Percentiles rank a stretch among this genome's conserved stretches.
phyloP scores from a whole-genome alignment of 1,140 invertebrate species.

The Polypedilum vanderplanki region DNA sequence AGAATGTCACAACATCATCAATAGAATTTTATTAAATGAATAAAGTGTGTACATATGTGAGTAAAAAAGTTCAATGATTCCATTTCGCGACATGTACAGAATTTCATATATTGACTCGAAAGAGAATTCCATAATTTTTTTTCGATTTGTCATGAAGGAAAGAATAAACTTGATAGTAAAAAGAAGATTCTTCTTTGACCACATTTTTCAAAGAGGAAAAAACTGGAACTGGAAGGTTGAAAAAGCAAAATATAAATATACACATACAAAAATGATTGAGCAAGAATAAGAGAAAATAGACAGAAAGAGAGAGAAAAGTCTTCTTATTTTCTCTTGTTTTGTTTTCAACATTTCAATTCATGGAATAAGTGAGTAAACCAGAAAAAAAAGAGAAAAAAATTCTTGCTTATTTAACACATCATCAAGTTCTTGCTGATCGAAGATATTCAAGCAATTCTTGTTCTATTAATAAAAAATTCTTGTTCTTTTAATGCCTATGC shows the following conservation, averaged over 20 bases:
- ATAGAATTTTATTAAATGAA: neutral
- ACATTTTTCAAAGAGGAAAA: neutral
- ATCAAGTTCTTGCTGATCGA: neutral
- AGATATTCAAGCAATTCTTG: neutral
- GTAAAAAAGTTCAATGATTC: conserved; percentile 11
- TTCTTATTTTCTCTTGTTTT: neutral
- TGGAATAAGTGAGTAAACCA: neutral
- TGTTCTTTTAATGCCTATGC: neutral
- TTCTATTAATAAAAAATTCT: neutral
- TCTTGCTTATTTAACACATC: neutral
- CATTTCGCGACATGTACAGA: conserved; percentile 10
- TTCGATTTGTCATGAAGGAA: neutral
- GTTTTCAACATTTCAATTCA: neutral
- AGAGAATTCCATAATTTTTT: neutral
- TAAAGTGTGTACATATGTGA: neutral
- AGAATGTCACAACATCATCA: neutral
- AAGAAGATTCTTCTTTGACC: neutral
- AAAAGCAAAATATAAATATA: neutral
- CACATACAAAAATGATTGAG: neutral
- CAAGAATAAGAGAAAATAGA: neutral
- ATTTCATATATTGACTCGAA: neutral
- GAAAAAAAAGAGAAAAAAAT: neutral
- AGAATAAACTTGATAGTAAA: neutral
- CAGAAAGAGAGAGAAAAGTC: neutral
- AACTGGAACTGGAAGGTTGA: conserved; percentile 1